phyloP scores from a whole-genome alignment of 2,797 vertebrate genomes.

The Chloroceryle inda region DNA sequence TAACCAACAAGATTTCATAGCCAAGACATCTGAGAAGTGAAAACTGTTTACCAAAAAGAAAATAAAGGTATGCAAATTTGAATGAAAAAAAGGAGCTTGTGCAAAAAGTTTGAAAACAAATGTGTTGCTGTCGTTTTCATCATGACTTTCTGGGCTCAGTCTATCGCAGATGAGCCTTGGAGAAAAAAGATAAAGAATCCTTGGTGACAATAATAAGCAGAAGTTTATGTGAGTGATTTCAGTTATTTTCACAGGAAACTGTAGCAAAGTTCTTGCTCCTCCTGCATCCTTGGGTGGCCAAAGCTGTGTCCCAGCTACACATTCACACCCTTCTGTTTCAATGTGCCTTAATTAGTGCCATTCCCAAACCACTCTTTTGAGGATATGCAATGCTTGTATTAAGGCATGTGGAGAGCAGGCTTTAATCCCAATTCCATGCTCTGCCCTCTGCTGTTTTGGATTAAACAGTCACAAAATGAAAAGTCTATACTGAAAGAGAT shows the following conservation, averaged over 20 bases:
- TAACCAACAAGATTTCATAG: not conserved
- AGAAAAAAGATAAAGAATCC: not conserved
- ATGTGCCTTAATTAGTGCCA: not conserved
- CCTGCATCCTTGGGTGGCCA: not conserved
- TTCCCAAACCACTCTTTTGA: not conserved
- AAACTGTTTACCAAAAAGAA: not conserved
- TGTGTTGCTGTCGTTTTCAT: not conserved
- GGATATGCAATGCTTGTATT: not conserved
- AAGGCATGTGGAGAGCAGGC: not conserved
- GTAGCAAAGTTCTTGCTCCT: not conserved
- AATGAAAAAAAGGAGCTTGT: not conserved
- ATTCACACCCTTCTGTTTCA: not conserved
- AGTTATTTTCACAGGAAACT: not conserved
- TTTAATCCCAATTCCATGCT: not conserved
- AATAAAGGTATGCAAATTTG: not conserved
- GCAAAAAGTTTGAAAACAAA: not conserved
- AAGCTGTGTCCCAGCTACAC: not conserved
- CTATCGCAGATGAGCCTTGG: rapidly evolving
- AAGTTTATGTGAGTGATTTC: not conserved
- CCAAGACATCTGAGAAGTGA: not conserved
- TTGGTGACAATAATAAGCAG: not conserved
- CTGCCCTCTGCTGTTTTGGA: not conserved
- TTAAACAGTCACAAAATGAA: not conserved
- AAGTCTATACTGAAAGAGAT: not conserved
- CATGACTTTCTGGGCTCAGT: not conserved